Conservation (phyloP, 2,113 vertebrate genomes). For the Dipodomys merriami region DNA sequence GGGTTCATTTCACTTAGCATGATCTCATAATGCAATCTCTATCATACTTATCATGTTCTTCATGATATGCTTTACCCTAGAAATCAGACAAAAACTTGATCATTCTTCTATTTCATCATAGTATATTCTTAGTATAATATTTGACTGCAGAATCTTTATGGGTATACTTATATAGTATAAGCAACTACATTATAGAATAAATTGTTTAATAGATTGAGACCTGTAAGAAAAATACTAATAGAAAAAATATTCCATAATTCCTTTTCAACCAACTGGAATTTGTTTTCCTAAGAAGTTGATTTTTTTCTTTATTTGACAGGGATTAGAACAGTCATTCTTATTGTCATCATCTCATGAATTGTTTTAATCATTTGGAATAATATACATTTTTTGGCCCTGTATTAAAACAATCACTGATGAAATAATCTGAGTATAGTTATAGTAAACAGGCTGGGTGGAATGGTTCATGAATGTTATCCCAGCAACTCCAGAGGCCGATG, state of each 20-base stretch:
- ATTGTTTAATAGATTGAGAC: neutral
- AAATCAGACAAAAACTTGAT: neutral
- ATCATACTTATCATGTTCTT: neutral
- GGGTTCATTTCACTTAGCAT: too few relatives aligned
- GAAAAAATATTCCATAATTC: neutral
- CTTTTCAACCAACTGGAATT: neutral
- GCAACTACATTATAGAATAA: neutral
- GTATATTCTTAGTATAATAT: neutral
- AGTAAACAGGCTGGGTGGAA: neutral
- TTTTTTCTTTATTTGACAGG: neutral
- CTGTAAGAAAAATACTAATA: neutral
- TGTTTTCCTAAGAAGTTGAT: neutral
- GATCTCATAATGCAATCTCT: neutral
- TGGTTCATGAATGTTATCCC: too few relatives aligned
- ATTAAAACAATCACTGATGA: neutral
- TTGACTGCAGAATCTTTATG: neutral
- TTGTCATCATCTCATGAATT: neutral
- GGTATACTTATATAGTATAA: neutral
- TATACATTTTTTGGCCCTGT: neutral
- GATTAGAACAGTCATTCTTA: neutral
- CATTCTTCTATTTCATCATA: neutral
- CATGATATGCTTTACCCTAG: neutral
- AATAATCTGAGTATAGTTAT: neutral
- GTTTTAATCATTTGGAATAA: neutral
- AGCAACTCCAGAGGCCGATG: too few relatives aligned